Evolutionary conservation across 2,113 vertebrate species (phyloP), one percentile per base, ranked within the genome.

Genomic region (Podarcis muralis): DNA sequence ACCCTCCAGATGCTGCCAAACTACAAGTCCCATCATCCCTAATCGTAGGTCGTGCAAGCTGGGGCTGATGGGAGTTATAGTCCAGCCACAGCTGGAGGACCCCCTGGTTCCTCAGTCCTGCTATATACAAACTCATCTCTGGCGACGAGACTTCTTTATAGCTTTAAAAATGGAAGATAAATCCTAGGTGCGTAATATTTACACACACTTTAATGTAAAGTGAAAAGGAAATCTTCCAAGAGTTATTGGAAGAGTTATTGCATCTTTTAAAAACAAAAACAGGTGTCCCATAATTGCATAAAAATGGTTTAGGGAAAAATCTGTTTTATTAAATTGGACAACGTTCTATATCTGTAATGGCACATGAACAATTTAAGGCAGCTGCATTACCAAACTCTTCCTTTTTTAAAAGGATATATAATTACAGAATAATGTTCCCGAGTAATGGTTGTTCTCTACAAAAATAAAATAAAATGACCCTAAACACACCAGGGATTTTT

Each of bases 61-160:
- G 59, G 18, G 5, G 3, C 3, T 62, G 59, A 20, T 62, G 59
- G 59, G 48, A 53, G 48, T 53, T 53, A 53, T 53, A 62, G 59
- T 62, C 15, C 59, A 62, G 18, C 59, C 3, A 18, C 59, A 62
- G 13, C 59, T 20, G 18, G 59, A 62, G 59, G 59, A 20, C 59
- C 18, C 59, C 59, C 59, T 15, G 59, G 59, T 62, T 62, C 59
- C 59, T 62, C 15, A 62, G 3, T 20, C 59, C 59, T 62, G 59
- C 7, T 32, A 35, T 83, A n/a, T 75, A 15, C 57, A 22, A 3
- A 2, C 0, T 0, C 0, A 0, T 40, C 12, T 22, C 16, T 23
- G 35, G 74, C 20, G 37, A 75, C 1, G 74, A 40, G 16, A 20
- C 20, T 20, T 75, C 35, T 23, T 15, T 72, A 72, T 9, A 72